Percentiles rank a stretch among this genome's conserved stretches.
These are phyloP conservation scores for Phenganax stokvisi DNA, from an alignment of 92 coral and sea anemone genomes.

Conservation along the genomic window DNA sequence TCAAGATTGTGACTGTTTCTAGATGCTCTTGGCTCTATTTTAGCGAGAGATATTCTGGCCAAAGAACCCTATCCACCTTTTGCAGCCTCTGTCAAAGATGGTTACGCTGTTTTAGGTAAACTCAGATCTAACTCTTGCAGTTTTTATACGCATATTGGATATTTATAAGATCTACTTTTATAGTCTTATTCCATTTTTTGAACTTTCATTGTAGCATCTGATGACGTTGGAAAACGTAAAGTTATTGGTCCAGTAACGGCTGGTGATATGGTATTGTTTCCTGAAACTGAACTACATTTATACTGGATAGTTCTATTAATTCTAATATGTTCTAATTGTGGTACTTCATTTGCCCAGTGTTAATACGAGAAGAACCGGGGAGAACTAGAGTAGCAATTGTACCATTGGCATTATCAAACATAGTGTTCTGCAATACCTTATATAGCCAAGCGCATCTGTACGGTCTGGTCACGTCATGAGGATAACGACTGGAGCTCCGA, in stretches of 20 bases:
- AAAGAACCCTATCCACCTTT: constrained; percentile 85
- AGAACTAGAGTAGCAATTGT: no score
- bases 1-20: constrained; percentile 4
- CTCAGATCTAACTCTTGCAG: background rate
- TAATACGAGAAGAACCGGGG: no score
- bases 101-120: constrained; percentile 81
- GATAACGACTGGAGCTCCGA: constrained; percentile 91
- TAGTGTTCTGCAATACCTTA: background rate
- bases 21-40: constrained; percentile 59
- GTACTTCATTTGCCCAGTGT: no score
- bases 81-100: constrained; percentile 95
- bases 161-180: background rate
- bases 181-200: background rate
- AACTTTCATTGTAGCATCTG: constrained; percentile 51
- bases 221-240: constrained; percentile 74
- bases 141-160: background rate
- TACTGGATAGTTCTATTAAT: background rate
- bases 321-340: no score
- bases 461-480: constrained; percentile 84
- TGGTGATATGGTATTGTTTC: constrained; percentile 60
- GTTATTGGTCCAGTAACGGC: constrained; percentile 90
- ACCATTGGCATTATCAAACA: no score
- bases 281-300: background rate
- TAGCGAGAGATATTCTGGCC: constrained; percentile 71
- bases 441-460: constrained; percentile 51